Base-by-base conservation (phyloP, 2,888 invertebrate species). In the Fissipunctia ypsillon region DNA sequence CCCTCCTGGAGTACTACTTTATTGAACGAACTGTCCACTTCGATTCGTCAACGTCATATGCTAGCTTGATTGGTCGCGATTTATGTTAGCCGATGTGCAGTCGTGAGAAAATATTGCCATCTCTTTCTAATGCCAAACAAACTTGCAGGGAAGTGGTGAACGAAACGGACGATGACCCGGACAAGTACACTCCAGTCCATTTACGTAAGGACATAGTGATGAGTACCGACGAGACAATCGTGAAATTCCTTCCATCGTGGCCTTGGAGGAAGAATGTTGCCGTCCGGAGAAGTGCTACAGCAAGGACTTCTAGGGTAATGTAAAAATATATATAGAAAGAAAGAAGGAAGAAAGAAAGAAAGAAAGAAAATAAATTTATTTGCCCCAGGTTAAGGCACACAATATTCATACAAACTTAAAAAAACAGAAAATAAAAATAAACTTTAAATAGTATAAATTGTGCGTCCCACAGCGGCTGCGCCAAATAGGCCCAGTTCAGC, bases 101-200 rank as follows among this genome's bases (percentile, higher is more conserved):
- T 70, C 28, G 16, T n/a, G 10, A 41, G 22, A 50, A 35, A 75
- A 50, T 54, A 60, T 52, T n/a, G 22, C n/a, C 16, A 38, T 52
- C 31, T 59, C 50, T 56, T 43, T 67, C 35, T 57, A 38, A 81
- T 50, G 22, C 41, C 5, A n/a, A 56, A 56, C 16, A 25, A 54
- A 60, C 22, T 65, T 74, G 25, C 69, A 95, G 95, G 82, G 94
- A 94, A 84, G 95, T 95, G 0, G 89, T 94, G 6, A 90, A 93
- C 43, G 90, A 89, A 38, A 86, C 90, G 0, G 86, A 88, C 3
- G 85, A 84, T 19, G 80, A 86, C 16, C 69, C 61, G 0, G 78
- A 81, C 0, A 80, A 85, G 22, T 88, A 89, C 67, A 78, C 90
- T 0, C 94, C 95, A 0, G 92, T 92, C 0, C 89, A 94, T 28